A percentile compares a stretch with the other conserved stretches of the same genome.
phyloP scores from a whole-genome alignment of 2,797 vertebrate species.

The Artibeus lituratus region DNA sequence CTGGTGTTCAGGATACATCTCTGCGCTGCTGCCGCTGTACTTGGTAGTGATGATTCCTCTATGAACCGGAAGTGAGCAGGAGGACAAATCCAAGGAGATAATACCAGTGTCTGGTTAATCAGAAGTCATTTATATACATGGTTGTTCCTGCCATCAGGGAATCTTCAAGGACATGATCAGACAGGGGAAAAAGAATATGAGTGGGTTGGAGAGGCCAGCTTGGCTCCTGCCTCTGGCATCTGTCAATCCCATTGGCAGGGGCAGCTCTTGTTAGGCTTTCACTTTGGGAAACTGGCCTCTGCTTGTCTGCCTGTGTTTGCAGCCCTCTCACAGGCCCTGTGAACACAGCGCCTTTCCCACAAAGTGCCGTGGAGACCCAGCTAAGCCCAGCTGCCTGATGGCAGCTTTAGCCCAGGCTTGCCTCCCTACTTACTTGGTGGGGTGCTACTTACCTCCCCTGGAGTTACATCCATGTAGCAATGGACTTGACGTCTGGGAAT shows the following conservation, averaged over 20 bases:
- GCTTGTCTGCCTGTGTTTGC: neutral
- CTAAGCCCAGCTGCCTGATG: fast-evolving
- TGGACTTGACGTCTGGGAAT: neutral
- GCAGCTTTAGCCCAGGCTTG: neutral
- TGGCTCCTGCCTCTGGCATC: neutral
- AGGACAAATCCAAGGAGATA: neutral
- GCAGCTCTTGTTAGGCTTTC: neutral
- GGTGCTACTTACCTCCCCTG: neutral
- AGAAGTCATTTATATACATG: neutral
- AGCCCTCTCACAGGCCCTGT: neutral
- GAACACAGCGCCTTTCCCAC: neutral
- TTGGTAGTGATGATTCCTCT: neutral
- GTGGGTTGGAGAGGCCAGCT: neutral
- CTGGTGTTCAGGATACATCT: fast-evolving
- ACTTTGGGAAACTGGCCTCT: neutral
- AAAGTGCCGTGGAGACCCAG: neutral
- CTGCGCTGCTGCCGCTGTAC: neutral
- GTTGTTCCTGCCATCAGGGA: neutral
- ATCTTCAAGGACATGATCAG: neutral
- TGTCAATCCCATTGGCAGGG: neutral
- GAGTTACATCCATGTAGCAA: neutral
- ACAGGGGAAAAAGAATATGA: neutral
- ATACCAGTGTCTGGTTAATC: neutral
- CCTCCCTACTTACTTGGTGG: neutral
- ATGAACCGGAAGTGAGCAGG: neutral